Evolutionary conservation across 1,140 invertebrate genomes (phyloP).

Genomic region (Lepidurus apus): DNA sequence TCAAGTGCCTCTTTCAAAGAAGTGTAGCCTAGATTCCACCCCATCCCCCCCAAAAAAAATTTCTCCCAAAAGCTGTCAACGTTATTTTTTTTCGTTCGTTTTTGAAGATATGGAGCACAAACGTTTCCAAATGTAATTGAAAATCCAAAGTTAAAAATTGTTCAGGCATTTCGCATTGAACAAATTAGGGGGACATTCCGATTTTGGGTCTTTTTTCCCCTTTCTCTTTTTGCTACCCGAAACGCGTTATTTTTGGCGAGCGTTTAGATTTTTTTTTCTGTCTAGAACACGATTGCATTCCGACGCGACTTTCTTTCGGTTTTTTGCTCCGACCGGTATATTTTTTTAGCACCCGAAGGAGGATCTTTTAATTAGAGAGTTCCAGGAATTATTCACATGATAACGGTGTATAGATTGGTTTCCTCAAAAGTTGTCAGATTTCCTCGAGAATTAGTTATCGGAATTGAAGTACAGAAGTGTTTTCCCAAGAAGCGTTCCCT

Average conservation of each 20-base stretch:
- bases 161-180: not conserved
- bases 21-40: not conserved
- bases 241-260: not conserved
- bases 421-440: too few relatives aligned
- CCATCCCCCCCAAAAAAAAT: not conserved
- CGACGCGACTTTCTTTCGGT: not conserved
- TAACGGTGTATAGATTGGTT: too few relatives aligned
- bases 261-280: not conserved
- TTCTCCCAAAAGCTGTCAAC: not conserved
- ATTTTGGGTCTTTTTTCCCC: not conserved
- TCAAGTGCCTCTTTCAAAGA: not conserved
- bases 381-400: not conserved
- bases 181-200: slow-evolving; percentile 3
- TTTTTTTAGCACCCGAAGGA: not conserved
- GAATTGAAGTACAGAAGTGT: too few relatives aligned
- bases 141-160: too few relatives aligned
- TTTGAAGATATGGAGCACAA: not conserved
- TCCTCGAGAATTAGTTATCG: too few relatives aligned
- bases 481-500: not conserved
- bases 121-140: not conserved
- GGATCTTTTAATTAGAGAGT: not conserved
- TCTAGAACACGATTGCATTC: not conserved
- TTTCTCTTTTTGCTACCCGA: not conserved
- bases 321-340: not conserved
- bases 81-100: not conserved